Percentiles rank a stretch among this genome's conserved stretches.
Conservation (phyloP, 2,113 vertebrate genomes). For the Eulemur macaco region DNA sequence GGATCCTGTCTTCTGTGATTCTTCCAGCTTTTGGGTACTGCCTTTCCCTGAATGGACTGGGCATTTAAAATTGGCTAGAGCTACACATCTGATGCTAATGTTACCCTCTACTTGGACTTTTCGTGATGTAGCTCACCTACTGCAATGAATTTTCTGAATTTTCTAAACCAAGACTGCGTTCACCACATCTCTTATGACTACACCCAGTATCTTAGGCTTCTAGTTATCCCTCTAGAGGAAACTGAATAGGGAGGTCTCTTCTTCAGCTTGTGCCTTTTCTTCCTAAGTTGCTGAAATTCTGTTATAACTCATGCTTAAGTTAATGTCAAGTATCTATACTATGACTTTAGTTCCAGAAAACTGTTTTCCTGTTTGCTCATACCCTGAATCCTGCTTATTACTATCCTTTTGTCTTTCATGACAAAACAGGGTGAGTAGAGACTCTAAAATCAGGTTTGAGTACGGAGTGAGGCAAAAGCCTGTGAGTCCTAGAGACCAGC, state of each 20-base stretch:
- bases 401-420: background rate
- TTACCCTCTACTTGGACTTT: background rate
- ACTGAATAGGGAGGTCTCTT: background rate
- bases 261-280: background rate
- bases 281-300: background rate
- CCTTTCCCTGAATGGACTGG: background rate
- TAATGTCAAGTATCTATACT: background rate
- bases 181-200: background rate
- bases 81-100: background rate
- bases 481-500: background rate
- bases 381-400: background rate
- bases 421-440: background rate
- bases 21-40: background rate
- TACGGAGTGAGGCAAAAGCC: background rate
- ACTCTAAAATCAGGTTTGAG: background rate
- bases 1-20: background rate
- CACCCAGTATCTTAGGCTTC: background rate
- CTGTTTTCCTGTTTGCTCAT: background rate
- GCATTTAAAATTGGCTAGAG: background rate
- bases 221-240: background rate
- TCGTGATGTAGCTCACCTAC: background rate
- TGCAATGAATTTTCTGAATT: background rate
- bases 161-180: background rate
- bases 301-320: background rate
- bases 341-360: background rate